Base-by-base conservation (phyloP, 1,140 invertebrate species). In the Eupeodes corollae region DNA sequence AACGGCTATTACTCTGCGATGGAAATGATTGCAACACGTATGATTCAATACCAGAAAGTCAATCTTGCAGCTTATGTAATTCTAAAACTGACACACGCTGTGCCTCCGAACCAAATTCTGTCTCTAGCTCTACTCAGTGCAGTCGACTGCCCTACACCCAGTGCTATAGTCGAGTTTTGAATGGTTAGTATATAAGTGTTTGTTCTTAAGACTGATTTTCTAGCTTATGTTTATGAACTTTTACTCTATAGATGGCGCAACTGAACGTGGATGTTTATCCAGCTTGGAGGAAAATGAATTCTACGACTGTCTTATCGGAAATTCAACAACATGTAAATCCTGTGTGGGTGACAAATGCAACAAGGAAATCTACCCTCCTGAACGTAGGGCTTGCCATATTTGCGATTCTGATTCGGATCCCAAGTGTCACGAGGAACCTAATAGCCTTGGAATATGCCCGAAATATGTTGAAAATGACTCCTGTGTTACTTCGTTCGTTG, bases 251-350 rank as follows among this genome's bases (percentile, higher is more conserved):
- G 58, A 59, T 34, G 63, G 63, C 14, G 38, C 43, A 30, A 66
- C 63, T 1, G 63, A 66, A 43, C 55, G 63, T n/a, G 63, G 63
- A 2, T 66, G 63, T 8, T 41, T 63, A 9, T 58, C 63, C 8
- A 66, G 53, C 37, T 37, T 66, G 33, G 56, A 65, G 38, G 49
- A 56, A 8, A 58, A 66, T 3, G 57, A 63, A n/a, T 66, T 66
- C 50, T 26, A 57, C 0, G 31, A 51, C 15, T 66, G 63, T 43
- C 58, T 58, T 42, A 60, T 63, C 15, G 63, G 60, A 21, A 63
- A 54, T 12, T 53, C 63, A 8, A 8, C 15, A 1, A 42, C 16
- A 6, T 66, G 63, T 26, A 10, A 35, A 37, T 19, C 57, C 11
- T 66, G 63, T 39, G 39, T 39, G 6, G 63, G 60, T 13, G 43